Evolutionary conservation across 2,888 invertebrate species (phyloP).

Genomic region (Branchellion lobata): DNA sequence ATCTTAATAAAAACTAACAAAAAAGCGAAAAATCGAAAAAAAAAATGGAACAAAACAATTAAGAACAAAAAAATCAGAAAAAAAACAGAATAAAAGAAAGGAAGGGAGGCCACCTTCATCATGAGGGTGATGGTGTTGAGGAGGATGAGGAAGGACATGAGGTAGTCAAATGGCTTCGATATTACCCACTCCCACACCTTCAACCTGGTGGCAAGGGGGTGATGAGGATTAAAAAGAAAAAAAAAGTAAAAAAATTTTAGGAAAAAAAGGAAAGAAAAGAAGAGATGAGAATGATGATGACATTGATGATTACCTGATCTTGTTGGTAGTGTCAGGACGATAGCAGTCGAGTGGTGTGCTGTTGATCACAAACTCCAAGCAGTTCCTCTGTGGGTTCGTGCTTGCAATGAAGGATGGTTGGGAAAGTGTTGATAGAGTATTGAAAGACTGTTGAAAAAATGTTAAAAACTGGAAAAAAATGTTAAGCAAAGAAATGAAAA

Average conservation of each 20-base stretch:
- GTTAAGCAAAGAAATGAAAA: neutral
- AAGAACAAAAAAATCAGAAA: too few species aligned
- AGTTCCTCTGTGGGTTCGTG: conserved; percentile 31
- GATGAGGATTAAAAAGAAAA: neutral
- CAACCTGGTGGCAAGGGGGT: neutral
- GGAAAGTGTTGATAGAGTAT: neutral
- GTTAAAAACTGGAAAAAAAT: neutral
- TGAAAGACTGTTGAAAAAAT: too few species aligned
- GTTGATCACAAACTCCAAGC: conserved; percentile 45
- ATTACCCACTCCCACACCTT: conserved; percentile 34
- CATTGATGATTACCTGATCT: neutral
- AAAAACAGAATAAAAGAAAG: too few species aligned
- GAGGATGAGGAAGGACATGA: conserved; percentile 35
- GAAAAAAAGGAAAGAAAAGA: too few species aligned
- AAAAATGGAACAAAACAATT: too few species aligned
- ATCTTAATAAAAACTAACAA: too few species aligned
- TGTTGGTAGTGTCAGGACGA: conserved; percentile 31
- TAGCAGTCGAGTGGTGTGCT: conserved; percentile 42
- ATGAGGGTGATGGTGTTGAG: conserved; percentile 45
- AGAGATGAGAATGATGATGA: too few species aligned
- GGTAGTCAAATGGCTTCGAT: conserved; percentile 40
- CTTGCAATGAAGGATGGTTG: neutral
- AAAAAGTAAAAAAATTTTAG: too few species aligned
- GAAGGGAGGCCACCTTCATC: conserved; percentile 48
- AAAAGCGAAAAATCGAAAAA: too few species aligned